Conservation (phyloP, 2,888 invertebrate species). For the Cephus pulcher region DNA sequence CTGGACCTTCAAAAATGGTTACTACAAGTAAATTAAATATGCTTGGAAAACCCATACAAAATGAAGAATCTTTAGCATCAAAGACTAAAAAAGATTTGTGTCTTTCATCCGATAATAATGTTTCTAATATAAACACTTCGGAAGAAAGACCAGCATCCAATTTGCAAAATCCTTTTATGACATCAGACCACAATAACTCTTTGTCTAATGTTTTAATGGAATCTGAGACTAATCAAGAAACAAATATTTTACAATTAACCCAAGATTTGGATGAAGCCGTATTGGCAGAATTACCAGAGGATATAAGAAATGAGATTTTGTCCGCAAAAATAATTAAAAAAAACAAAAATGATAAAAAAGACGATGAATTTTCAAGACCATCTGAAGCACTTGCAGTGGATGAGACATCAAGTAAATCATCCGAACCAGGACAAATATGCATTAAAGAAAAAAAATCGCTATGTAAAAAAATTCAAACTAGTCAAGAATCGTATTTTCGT, state of each 20-base stretch:
- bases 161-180: background rate
- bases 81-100: background rate
- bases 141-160: background rate
- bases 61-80: background rate
- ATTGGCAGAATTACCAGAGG: constrained; percentile 70
- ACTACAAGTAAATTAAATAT: background rate
- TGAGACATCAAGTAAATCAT: background rate
- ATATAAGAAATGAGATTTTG: constrained; percentile 69
- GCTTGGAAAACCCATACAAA: background rate
- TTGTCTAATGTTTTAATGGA: background rate
- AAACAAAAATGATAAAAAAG: background rate
- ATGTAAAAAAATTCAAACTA: constrained; percentile 37
- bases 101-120: background rate
- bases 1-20: background rate
- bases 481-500: constrained; percentile 54
- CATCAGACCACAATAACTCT: background rate
- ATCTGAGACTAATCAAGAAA: background rate
- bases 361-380: background rate
- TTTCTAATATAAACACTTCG: background rate
- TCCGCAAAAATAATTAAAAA: background rate
- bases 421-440: background rate
- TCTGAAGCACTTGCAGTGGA: background rate
- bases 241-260: constrained; percentile 14
- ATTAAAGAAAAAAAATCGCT: background rate
- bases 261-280: constrained; percentile 69